Evolutionary conservation across 2,797 vertebrate genomes (phyloP).

Genomic region (Peromyscus attwateri): DNA sequence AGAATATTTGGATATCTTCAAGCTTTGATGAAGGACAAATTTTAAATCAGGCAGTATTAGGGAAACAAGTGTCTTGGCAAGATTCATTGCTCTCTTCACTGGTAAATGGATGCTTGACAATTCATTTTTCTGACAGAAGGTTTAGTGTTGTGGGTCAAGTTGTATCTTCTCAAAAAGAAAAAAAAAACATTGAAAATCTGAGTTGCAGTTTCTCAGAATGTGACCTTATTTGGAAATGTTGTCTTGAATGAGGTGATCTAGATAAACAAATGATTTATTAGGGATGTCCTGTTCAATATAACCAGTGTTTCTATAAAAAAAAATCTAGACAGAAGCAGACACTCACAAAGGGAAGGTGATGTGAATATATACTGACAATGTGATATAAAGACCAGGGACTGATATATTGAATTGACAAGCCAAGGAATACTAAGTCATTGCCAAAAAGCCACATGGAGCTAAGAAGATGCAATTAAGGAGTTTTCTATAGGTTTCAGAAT

Average conservation of each 20-base stretch:
- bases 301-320: neutral
- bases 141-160: neutral
- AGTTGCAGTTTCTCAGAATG: neutral
- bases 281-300: neutral
- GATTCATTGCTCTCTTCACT: neutral
- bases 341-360: neutral
- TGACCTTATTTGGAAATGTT: constrained; percentile 19
- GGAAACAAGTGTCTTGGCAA: neutral
- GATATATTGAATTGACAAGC: neutral
- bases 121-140: neutral
- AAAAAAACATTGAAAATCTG: neutral
- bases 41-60: neutral
- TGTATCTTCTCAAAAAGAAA: neutral
- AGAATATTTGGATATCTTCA: constrained; percentile 1
- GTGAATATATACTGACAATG: neutral
- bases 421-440: neutral
- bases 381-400: neutral
- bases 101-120: neutral
- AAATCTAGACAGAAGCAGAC: neutral
- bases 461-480: neutral
- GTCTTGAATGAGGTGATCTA: neutral
- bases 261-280: constrained; percentile 15
- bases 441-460: neutral
- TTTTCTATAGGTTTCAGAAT: neutral
- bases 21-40: neutral